phyloP scores from a whole-genome alignment of 2,888 invertebrate genomes.

The Nasonovia ribisnigri region DNA sequence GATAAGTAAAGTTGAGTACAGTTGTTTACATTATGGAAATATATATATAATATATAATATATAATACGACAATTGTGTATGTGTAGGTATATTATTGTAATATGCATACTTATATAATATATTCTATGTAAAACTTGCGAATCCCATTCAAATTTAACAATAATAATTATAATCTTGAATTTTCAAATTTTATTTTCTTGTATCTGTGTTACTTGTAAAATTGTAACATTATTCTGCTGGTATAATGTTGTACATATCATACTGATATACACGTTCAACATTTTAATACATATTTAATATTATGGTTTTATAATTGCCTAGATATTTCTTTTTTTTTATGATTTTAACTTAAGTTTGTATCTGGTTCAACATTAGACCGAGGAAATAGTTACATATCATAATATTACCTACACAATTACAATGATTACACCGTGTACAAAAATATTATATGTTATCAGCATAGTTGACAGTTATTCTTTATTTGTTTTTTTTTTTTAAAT shows the following conservation, averaged over 20 bases:
- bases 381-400: not conserved
- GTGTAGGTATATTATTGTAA: not conserved
- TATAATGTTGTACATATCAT: not conserved
- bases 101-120: not conserved
- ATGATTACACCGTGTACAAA: not conserved
- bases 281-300: not conserved
- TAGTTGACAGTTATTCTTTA: not conserved
- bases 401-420: not conserved
- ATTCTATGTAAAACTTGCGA: not conserved
- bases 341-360: not conserved
- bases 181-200: not conserved
- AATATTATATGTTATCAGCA: not conserved
- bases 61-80: not conserved
- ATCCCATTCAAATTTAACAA: not conserved
- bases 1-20: slow-evolving; percentile 24
- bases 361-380: not conserved
- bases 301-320: not conserved
- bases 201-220: too few relatives aligned
- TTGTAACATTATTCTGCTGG: too few relatives aligned
- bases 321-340: not conserved
- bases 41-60: too few relatives aligned
- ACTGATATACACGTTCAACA: not conserved
- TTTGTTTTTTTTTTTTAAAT: not conserved
- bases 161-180: not conserved
- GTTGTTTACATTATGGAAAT: not conserved